phyloP scores from a whole-genome alignment of 35 echinoderm and acorn worm species.

The Heliocidaris tuberculata region DNA sequence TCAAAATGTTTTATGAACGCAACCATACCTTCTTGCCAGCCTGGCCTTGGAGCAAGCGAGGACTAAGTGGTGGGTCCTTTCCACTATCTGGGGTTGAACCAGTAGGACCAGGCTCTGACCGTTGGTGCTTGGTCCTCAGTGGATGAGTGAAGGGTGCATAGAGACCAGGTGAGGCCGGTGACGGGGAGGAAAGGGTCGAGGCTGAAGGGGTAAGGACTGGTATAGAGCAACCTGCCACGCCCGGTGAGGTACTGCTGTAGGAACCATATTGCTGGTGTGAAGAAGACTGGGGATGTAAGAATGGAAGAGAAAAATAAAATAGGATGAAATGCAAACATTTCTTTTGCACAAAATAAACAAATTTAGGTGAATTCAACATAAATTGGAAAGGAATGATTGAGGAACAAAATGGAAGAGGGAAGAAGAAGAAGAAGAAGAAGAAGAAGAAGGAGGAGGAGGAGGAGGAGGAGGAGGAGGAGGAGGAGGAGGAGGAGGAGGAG shows the following conservation, averaged over 20 bases:
- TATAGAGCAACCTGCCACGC: conserved; percentile 20
- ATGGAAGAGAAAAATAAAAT: background rate
- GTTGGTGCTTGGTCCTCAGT: conserved; percentile 36
- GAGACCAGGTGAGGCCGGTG: background rate
- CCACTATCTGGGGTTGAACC: background rate
- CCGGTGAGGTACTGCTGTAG: background rate
- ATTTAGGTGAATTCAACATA: background rate
- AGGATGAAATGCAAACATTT: background rate
- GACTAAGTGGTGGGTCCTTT: conserved; percentile 40
- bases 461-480: background rate
- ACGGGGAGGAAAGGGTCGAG: background rate
- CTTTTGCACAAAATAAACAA: background rate
- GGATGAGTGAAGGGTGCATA: conserved; percentile 31
- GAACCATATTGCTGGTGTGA: conserved; percentile 35
- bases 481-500: background rate
- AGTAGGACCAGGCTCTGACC: background rate
- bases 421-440: too few relatives aligned
- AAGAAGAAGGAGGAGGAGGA: too few relatives aligned
- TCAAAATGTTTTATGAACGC: too few relatives aligned
- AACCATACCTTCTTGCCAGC: background rate
- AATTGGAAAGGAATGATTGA: background rate
- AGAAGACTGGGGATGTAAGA: background rate
- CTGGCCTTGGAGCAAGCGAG: background rate
- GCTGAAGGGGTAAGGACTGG: background rate
- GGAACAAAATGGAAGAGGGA: too few relatives aligned